Conservation (phyloP, 1,140 invertebrate genomes). For the Drosophila ironensis region DNA sequence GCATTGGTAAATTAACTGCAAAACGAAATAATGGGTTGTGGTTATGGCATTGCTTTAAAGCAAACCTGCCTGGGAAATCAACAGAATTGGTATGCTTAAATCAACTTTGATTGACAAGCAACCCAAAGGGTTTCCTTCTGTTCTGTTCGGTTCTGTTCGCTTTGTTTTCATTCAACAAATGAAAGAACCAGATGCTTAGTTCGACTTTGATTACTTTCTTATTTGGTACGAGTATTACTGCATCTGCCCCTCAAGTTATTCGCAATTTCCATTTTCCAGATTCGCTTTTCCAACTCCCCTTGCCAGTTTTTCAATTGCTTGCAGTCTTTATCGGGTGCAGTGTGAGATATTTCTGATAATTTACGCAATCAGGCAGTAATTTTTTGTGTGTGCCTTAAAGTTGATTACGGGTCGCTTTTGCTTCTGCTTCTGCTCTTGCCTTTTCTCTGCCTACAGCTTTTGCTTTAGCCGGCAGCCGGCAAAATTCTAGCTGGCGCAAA, state of each 20-base stretch:
- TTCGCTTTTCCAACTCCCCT: background rate
- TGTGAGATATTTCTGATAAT: conserved; percentile 46
- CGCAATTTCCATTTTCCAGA: background rate
- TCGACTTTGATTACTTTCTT: conserved; percentile 22
- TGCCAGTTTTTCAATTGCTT: conserved; percentile 10
- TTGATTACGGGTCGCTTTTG: conserved; percentile 23
- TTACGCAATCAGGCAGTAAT: conserved; percentile 45
- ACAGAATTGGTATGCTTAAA: conserved; percentile 11
- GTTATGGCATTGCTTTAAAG: background rate
- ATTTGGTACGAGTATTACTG: too few relatives aligned
- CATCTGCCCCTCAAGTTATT: too few relatives aligned
- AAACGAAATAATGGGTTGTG: background rate
- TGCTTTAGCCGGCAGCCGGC: too few relatives aligned
- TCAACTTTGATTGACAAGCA: conserved; percentile 8
- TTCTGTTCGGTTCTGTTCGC: too few relatives aligned
- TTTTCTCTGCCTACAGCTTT: too few relatives aligned
- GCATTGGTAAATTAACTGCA: conserved; percentile 2
- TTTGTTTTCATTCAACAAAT: too few relatives aligned
- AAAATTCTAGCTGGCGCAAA: background rate
- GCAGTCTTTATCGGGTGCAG: conserved; percentile 2
- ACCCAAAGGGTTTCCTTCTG: background rate
- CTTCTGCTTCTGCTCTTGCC: too few relatives aligned
- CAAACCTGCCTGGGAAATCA: background rate
- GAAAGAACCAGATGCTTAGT: conserved; percentile 3
- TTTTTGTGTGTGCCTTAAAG: conserved; percentile 43